Evolutionary conservation across 2,113 vertebrate genomes (phyloP), one percentile per base, ranked within the genome.

Genomic region (Pseudorectes ferrugineus): DNA sequence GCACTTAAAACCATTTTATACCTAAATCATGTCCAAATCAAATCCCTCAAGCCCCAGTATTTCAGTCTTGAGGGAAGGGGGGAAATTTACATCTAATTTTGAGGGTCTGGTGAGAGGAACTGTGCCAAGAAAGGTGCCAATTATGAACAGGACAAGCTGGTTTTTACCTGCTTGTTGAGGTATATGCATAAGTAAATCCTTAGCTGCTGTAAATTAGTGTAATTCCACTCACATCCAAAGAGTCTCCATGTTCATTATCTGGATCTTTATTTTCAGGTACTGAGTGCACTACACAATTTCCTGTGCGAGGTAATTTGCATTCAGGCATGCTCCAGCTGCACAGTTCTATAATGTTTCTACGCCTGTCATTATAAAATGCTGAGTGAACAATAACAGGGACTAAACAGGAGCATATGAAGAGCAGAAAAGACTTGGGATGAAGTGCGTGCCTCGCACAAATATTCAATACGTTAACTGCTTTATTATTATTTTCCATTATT

Each of bases 211-310:
- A 93, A 94, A 84, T 88, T 72, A 80, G 63, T 6, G 17, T 36
- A 67, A 82, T 95, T 96, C 76, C 40, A 70, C 52, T 86, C 71
- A 76, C 62, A 93, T 78, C 33, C 52, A 85, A 43, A 73, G 28
- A 81, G 55, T 62, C 62, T 91, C 65, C 22, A 35, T 91, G 82
- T 92, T 95, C 72, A 85, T 95, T 89, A 92, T 80, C 57, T 92
- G 66, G 55, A 40, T 89, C 71, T 93, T 93, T 45, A 40, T 95
- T 93, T 97, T 82, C 92, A 94, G 75, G 76, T 87, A 75, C 89
- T 58, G 57, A 71, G 71, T 90, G 58, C 19, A 51, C 62, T 49
- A 40, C 62, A 76, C 21, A 11, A 10, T 95, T 92, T 93, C 82
- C 85, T 85, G 45, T 78, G 72, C 9, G 26, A 96, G 81, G 85